These are phyloP conservation scores for Vanessa cardui DNA, from an alignment of 2,888 invertebrate genomes.

Conservation along the genomic window DNA sequence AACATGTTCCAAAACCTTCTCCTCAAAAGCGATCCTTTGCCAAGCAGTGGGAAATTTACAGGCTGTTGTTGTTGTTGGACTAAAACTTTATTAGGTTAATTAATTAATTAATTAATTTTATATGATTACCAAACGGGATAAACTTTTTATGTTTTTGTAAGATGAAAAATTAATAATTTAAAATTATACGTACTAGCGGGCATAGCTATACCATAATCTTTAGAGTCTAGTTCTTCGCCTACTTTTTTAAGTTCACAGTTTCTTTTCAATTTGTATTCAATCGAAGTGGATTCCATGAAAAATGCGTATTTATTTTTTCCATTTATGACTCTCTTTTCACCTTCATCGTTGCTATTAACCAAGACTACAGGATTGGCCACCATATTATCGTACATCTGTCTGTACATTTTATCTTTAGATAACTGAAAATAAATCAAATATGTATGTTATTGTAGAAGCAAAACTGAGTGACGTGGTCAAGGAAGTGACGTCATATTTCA, in stretches of 20 bases:
- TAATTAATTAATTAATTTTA: too few relatives aligned
- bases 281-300: slow-evolving; percentile 96
- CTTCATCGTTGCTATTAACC: slow-evolving; percentile 90
- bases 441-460: too few relatives aligned
- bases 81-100: too few relatives aligned
- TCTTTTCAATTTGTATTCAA: slow-evolving; percentile 94
- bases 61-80: too few relatives aligned
- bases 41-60: too few relatives aligned
- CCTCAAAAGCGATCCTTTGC: too few relatives aligned
- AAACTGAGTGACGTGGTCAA: too few relatives aligned
- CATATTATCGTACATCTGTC: slow-evolving; percentile 96
- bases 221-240: slow-evolving; percentile 92
- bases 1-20: too few relatives aligned
- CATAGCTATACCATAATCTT: slow-evolving; percentile 92
- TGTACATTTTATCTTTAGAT: slow-evolving; percentile 93
- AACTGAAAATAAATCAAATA: slow-evolving; percentile 54
- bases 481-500: too few relatives aligned
- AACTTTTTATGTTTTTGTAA: too few relatives aligned
- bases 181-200: slow-evolving; percentile 86
- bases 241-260: slow-evolving; percentile 91
- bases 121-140: too few relatives aligned
- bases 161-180: not conserved
- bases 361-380: slow-evolving; percentile 90
- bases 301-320: slow-evolving; percentile 89
- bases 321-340: slow-evolving; percentile 88